Conservation (phyloP, 2,888 invertebrate species). For the Junonia oenone region DNA sequence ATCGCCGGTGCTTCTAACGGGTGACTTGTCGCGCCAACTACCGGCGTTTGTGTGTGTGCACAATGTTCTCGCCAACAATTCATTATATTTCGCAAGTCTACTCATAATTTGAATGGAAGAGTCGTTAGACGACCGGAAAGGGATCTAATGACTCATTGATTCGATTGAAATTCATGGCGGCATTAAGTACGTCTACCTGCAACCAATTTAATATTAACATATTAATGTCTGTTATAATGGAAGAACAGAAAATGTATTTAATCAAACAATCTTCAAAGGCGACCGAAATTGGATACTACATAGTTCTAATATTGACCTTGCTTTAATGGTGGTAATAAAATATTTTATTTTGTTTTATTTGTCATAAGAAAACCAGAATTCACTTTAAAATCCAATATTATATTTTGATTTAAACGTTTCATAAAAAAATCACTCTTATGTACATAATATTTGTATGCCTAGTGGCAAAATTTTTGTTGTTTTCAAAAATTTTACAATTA, state of each 20-base stretch:
- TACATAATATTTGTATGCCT: too few relatives aligned
- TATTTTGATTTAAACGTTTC: slow-evolving; percentile 3
- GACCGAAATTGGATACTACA: neutral
- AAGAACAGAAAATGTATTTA: neutral
- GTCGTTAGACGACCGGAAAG: slow-evolving; percentile 28
- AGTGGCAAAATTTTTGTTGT: too few relatives aligned
- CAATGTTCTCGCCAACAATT: slow-evolving; percentile 15
- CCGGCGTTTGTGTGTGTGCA: slow-evolving; percentile 40
- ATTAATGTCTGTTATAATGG: neutral
- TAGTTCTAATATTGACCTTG: slow-evolving; percentile 1
- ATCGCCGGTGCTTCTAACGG: slow-evolving; percentile 53
- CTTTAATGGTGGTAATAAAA: slow-evolving; percentile 6
- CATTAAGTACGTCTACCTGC: neutral
- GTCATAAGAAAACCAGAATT: neutral
- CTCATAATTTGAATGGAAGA: slow-evolving; percentile 21
- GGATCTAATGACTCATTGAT: slow-evolving; percentile 27
- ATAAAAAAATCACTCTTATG: neutral
- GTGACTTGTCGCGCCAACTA: slow-evolving; percentile 53
- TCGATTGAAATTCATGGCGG: slow-evolving; percentile 19
- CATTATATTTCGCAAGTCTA: slow-evolving; percentile 14
- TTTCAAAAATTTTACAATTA: too few relatives aligned
- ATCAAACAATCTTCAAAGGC: slow-evolving; percentile 1
- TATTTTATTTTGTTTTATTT: slow-evolving; percentile 1
- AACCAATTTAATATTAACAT: slow-evolving; percentile 4
- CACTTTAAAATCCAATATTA: neutral